Evolutionary conservation across 1,140 invertebrate genomes (phyloP).

Genomic region (Conus betulinus): DNA sequence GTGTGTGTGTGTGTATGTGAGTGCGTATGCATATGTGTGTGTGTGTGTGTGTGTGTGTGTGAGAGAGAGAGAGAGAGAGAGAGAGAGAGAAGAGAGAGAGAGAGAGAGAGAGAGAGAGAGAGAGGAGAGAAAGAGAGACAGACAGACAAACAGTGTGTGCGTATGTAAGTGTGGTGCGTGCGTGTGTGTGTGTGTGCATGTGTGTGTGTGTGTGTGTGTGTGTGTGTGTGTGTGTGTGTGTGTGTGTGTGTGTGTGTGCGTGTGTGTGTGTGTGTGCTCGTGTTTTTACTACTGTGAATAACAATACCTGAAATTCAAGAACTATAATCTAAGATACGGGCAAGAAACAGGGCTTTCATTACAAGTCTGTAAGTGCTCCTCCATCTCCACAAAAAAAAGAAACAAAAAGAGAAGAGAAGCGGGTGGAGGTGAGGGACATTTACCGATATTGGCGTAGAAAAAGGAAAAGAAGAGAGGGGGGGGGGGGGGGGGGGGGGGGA

Average conservation of each 20-base stretch:
- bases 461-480: not conserved
- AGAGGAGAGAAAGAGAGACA: too few species aligned
- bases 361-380: too few species aligned
- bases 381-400: too few species aligned
- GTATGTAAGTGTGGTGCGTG: not conserved
- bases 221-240: not conserved
- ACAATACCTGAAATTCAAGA: not conserved
- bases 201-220: conserved; percentile 28
- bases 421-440: too few species aligned
- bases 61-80: not conserved
- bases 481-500: not conserved
- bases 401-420: too few species aligned
- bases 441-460: too few species aligned
- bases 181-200: conserved; percentile 10
- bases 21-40: not conserved
- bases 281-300: not conserved
- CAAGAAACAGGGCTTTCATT: too few species aligned
- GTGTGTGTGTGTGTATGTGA: not conserved
- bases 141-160: not conserved
- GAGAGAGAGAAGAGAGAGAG: too few species aligned
- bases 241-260: conserved; percentile 29
- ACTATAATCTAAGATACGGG: too few species aligned
- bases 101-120: too few species aligned
- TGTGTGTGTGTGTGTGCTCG: conserved; percentile 23
- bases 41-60: not conserved